Evolutionary conservation across 2,888 invertebrate species (phyloP).

Genomic region (Drosophila diplacantha): DNA sequence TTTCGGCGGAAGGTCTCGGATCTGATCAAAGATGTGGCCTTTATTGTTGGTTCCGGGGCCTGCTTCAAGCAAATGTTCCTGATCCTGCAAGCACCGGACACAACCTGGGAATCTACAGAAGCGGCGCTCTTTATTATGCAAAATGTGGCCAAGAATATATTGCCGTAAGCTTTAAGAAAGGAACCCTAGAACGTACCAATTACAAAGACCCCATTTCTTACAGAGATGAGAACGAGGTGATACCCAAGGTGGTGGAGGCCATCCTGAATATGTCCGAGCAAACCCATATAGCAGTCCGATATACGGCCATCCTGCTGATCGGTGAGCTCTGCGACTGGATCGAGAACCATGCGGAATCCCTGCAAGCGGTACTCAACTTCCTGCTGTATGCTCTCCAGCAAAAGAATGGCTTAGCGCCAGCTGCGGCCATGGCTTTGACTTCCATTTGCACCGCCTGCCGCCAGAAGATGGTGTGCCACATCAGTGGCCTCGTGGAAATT

Average conservation of each 20-base stretch:
- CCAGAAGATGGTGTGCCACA: conserved; percentile 86
- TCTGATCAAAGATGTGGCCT: conserved; percentile 96
- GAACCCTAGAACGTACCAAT: background rate
- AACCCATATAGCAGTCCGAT: conserved; percentile 91
- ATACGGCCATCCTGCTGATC: conserved; percentile 90
- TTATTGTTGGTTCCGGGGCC: conserved; percentile 94
- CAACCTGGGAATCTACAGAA: conserved; percentile 95
- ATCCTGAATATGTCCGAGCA: conserved; percentile 90
- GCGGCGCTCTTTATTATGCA: conserved; percentile 97
- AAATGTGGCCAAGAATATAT: conserved; percentile 94
- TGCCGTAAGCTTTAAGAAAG: conserved; percentile 86
- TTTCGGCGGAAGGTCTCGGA: conserved; percentile 93
- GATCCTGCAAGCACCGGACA: conserved; percentile 84
- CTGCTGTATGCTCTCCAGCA: conserved; percentile 86
- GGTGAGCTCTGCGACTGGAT: conserved; percentile 98
- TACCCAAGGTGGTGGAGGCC: conserved; percentile 95
- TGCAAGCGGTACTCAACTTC: conserved; percentile 90
- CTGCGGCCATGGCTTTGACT: conserved; percentile 90
- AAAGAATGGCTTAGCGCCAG: conserved; percentile 83
- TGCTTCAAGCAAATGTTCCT: conserved; percentile 95
- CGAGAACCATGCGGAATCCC: conserved; percentile 87
- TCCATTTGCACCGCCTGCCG: conserved; percentile 91
- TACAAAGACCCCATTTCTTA: conserved; percentile 44
- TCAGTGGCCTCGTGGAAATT: conserved; percentile 85
- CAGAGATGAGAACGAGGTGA: conserved; percentile 93